Conservation (phyloP, 2,113 vertebrate species). For the Delphinus delphis region DNA sequence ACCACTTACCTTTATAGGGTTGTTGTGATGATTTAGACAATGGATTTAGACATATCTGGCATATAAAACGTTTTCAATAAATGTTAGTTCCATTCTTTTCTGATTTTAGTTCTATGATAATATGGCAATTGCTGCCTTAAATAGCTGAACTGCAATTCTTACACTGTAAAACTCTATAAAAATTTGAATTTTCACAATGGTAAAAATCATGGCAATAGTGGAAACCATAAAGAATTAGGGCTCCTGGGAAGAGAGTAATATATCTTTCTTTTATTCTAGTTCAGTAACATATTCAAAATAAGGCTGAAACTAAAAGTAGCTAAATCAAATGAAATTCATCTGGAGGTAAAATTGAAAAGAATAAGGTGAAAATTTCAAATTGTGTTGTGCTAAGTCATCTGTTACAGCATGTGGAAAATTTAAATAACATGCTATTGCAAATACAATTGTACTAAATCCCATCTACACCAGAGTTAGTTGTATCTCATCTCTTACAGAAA, state of each 20-base stretch:
- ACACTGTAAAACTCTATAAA: not conserved
- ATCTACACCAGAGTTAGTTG: not conserved
- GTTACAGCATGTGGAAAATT: not conserved
- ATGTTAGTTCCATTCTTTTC: slow-evolving; percentile 68
- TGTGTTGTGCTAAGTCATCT: not conserved
- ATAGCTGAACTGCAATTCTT: not conserved
- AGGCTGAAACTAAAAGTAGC: slow-evolving; percentile 42
- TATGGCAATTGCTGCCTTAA: slow-evolving; percentile 36
- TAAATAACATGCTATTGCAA: slow-evolving; percentile 42
- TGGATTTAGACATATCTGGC: not conserved
- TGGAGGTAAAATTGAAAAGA: slow-evolving; percentile 33
- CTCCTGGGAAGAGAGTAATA: slow-evolving; percentile 13
- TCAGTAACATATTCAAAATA: slow-evolving; percentile 51
- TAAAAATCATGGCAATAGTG: slow-evolving; percentile 41
- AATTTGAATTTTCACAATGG: slow-evolving; percentile 46
- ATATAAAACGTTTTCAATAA: slow-evolving; percentile 41
- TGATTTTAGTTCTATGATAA: not conserved
- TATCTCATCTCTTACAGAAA: not conserved
- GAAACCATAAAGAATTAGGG: not conserved
- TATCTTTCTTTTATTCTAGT: slow-evolving; percentile 44
- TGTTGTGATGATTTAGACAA: slow-evolving; percentile 47
- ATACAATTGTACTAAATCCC: slow-evolving; percentile 32
- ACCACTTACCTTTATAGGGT: not conserved
- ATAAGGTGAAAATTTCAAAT: slow-evolving; percentile 37
- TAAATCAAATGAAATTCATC: slow-evolving; percentile 54